phyloP scores from a whole-genome alignment of 2,113 vertebrate species.

The Salvelinus namaycush region DNA sequence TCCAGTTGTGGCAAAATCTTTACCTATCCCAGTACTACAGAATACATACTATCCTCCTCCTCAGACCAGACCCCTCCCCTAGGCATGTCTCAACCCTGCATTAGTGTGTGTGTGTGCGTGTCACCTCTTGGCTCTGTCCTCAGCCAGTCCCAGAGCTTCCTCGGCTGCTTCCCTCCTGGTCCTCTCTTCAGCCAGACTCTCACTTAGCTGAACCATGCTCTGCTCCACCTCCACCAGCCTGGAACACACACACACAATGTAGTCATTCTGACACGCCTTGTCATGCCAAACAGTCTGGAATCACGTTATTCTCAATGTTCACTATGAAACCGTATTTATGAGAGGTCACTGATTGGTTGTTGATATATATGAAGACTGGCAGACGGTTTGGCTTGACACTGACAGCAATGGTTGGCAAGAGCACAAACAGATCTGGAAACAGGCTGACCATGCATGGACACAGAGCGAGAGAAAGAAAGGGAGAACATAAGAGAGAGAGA shows the following conservation, averaged over 20 bases:
- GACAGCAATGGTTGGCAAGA: background rate
- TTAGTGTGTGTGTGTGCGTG: background rate
- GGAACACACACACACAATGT: slow-evolving; percentile 8
- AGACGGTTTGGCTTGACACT: no score
- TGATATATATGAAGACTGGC: no score
- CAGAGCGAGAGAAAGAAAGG: background rate
- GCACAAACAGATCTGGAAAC: background rate
- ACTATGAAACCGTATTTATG: no score
- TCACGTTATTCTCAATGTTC: background rate
- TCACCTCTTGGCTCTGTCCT: slow-evolving; percentile 74
- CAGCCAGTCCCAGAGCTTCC: slow-evolving; percentile 77
- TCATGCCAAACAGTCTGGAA: background rate
- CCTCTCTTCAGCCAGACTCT: slow-evolving; percentile 78
- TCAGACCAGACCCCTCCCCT: no score
- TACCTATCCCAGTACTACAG: no score
- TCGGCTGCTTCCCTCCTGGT: slow-evolving; percentile 78
- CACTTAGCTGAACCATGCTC: slow-evolving; percentile 66
- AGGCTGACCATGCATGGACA: background rate
- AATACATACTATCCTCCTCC: no score
- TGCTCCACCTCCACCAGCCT: slow-evolving; percentile 84
- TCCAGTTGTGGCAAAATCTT: background rate
- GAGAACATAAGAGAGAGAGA: no score
- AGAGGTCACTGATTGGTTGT: no score
- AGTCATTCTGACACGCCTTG: no score
- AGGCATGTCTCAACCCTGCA: no score